Evolutionary conservation across 64 coral and sea anemone species (phyloP), one percentile per base, ranked within the genome.

Genomic region (Trachythela sp.): DNA sequence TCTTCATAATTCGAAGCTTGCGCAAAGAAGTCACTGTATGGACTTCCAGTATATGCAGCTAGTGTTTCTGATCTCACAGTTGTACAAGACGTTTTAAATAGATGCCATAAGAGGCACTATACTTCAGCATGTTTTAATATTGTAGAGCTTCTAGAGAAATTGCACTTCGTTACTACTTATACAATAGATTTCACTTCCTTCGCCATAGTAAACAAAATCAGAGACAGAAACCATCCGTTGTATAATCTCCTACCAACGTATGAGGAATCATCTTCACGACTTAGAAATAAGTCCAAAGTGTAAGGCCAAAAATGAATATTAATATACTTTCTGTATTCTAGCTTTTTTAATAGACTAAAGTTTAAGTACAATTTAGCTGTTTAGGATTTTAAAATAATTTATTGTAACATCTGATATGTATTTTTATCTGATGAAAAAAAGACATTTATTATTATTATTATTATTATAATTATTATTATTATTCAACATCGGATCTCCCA

Each of bases 271-370:
- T 85, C 37, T 35, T 39, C 39, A 85, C 8, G 43, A 35, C 43
- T 85, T 41, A 20, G 84, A 17, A 85, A 85, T 41, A 85, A 35
- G 43, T 41, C 84, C 43, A n/a, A n/a, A 41, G 84, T 43, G 43
- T 35, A 35, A 85, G 84, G 43, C 0, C 84, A 29, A 85, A 85
- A 85, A 45, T 42, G 38, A 85, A 85, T 39, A 85, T 8, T 0
- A 20, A 52, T 1, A 10, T 1, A 15, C 20, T 52, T 52, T n/a
- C 13, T 15, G 20, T 20, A 52, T 52, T 15, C 13, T 20, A 15
- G 13, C 20, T n/a, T n/a, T n/a, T 8, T 52, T 52, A 52, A 52
- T 52, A 52, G 20, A 0, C 13, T 8, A 52, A 52, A 0, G 13
- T 52, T 52, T 52, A 52, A 20, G 1, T 52, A 52, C 8, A 20